Evolutionary conservation across 2,888 invertebrate genomes (phyloP).

Genomic region (Leucozona laternaria): DNA sequence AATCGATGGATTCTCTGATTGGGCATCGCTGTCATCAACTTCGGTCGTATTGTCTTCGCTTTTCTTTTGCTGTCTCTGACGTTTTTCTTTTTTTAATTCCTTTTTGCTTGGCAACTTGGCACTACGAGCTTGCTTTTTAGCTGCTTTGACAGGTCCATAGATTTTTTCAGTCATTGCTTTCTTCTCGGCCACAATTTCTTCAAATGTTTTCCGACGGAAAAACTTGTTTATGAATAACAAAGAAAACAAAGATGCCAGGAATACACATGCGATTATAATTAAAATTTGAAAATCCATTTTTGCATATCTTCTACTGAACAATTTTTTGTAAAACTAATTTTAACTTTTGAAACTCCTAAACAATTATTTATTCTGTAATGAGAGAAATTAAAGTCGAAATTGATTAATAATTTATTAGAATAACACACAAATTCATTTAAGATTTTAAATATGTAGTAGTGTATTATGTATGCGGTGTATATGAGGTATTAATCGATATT

Average conservation of each 20-base stretch:
- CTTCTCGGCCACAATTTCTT: constrained; percentile 83
- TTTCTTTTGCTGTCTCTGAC: constrained; percentile 79
- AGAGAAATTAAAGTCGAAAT: constrained; percentile 10
- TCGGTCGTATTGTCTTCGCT: constrained; percentile 78
- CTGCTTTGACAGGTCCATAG: constrained; percentile 80
- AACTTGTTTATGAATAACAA: constrained; percentile 83
- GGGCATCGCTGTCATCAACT: constrained; percentile 77
- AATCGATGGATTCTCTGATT: constrained; percentile 80
- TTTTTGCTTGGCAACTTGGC: constrained; percentile 80
- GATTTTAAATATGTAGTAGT: neutral
- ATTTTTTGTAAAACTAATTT: constrained; percentile 32
- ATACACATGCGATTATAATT: constrained; percentile 83
- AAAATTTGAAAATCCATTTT: constrained; percentile 84
- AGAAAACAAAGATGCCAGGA: constrained; percentile 82
- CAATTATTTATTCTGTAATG: constrained; percentile 59
- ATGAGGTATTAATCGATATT: constrained; percentile 44
- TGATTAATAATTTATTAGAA: constrained; percentile 29
- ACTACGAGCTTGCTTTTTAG: constrained; percentile 72
- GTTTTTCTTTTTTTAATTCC: constrained; percentile 82
- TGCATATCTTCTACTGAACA: constrained; percentile 80
- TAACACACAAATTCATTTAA: neutral
- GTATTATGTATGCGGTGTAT: neutral
- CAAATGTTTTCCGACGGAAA: constrained; percentile 83
- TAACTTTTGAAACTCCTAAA: constrained; percentile 43
- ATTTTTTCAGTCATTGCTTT: constrained; percentile 82